Evolutionary conservation across 1,140 invertebrate genomes (phyloP).

Genomic region (Temnothorax longispinosus): DNA sequence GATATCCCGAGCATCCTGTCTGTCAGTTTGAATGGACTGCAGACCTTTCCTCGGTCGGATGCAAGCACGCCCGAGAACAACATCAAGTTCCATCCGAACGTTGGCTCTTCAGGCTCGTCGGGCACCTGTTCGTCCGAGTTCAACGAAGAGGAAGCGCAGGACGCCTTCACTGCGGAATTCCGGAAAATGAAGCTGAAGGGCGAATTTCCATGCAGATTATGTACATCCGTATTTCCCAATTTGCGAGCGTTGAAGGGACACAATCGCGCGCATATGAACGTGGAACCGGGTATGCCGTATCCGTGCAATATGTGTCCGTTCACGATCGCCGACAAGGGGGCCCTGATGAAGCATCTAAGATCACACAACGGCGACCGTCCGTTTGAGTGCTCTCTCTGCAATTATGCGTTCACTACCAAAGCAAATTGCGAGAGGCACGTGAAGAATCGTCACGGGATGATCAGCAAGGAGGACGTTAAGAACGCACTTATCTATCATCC

Average conservation of each 20-base stretch:
- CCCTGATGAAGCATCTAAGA: slow-evolving; percentile 95
- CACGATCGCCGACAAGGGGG: slow-evolving; percentile 95
- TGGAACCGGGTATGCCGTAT: slow-evolving; percentile 90
- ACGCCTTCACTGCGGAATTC: slow-evolving; percentile 92
- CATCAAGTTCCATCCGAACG: slow-evolving; percentile 74
- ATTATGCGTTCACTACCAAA: slow-evolving; percentile 98
- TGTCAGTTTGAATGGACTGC: slow-evolving; percentile 89
- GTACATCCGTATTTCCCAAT: slow-evolving; percentile 94
- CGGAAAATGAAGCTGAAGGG: slow-evolving; percentile 94
- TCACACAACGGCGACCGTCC: slow-evolving; percentile 98
- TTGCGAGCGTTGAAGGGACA: slow-evolving; percentile 96
- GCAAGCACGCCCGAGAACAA: slow-evolving; percentile 81
- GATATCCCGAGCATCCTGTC: slow-evolving; percentile 94
- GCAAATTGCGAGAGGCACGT: slow-evolving; percentile 96
- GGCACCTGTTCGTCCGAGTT: slow-evolving; percentile 81
- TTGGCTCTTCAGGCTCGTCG: slow-evolving; percentile 81
- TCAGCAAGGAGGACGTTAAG: slow-evolving; percentile 94
- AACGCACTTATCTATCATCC: slow-evolving; percentile 94
- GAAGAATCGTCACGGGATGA: slow-evolving; percentile 94
- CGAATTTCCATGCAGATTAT: slow-evolving; percentile 95
- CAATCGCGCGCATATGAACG: slow-evolving; percentile 91
- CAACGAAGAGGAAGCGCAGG: slow-evolving; percentile 92
- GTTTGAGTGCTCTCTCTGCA: slow-evolving; percentile 97
- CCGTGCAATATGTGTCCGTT: slow-evolving; percentile 97
- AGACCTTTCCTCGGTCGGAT: slow-evolving; percentile 85